Evolutionary conservation across 2,888 invertebrate genomes (phyloP).

Genomic region (Agapostemon virescens): DNA sequence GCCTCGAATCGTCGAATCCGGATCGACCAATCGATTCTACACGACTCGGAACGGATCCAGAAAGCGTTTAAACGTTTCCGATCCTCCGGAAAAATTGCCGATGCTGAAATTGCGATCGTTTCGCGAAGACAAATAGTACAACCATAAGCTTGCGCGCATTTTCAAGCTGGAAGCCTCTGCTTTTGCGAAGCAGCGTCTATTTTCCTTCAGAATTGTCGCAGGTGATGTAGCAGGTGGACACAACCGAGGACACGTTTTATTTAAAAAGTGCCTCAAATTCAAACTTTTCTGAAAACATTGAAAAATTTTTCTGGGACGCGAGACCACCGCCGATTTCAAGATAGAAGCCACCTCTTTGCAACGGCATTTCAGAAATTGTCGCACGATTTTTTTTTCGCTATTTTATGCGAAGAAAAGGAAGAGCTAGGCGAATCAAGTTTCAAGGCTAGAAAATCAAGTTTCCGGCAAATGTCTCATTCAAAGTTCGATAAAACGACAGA

Average conservation of each 20-base stretch:
- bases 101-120: background rate
- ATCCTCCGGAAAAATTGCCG: background rate
- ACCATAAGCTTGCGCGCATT: background rate
- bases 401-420: too few species aligned
- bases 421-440: too few species aligned
- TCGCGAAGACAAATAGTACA: background rate
- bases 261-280: background rate
- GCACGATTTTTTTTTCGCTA: background rate
- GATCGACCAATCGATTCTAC: background rate
- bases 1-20: background rate
- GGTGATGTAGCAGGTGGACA: background rate
- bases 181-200: fast-evolving
- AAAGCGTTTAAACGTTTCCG: background rate
- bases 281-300: background rate
- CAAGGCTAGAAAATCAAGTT: too few species aligned
- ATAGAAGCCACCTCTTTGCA: background rate
- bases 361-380: background rate
- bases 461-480: too few species aligned
- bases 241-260: background rate
- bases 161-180: background rate
- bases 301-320: background rate
- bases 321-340: background rate
- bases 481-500: too few species aligned
- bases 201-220: background rate
- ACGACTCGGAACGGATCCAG: background rate